Percentiles rank a stretch among this genome's conserved stretches.
Conservation (phyloP, 2,113 vertebrate genomes). For the Coracopsis vasa region DNA sequence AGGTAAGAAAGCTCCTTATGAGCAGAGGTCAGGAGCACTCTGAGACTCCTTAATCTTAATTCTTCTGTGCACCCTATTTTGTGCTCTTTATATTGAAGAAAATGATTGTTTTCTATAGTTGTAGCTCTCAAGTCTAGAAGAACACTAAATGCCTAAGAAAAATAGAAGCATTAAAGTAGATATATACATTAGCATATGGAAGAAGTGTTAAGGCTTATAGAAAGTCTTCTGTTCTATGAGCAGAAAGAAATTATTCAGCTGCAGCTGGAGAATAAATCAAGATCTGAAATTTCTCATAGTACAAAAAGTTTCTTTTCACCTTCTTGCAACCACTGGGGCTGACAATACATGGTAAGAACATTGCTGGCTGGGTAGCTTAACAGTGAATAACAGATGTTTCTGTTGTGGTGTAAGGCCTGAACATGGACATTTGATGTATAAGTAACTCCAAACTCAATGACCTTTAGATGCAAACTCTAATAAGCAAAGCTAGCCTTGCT, state of each 20-base stretch:
- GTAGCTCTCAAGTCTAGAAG: neutral
- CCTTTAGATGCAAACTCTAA: neutral
- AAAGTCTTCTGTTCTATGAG: neutral
- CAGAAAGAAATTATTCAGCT: neutral
- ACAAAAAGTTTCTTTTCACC: neutral
- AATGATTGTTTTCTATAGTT: neutral
- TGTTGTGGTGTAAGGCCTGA: neutral
- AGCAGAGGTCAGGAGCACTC: fast-evolving
- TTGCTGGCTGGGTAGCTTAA: neutral
- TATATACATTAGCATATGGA: neutral
- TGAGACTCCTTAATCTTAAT: neutral
- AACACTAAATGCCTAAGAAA: neutral
- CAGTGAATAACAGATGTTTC: neutral
- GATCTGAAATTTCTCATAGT: neutral
- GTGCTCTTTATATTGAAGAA: neutral
- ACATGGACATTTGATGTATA: fast-evolving
- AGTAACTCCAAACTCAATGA: neutral
- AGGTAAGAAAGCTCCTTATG: neutral
- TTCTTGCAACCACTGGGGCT: neutral
- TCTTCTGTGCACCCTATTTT: neutral
- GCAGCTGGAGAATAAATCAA: neutral
- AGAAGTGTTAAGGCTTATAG: neutral
- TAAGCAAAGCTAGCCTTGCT: neutral
- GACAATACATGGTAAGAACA: neutral
- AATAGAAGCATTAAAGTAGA: neutral